Evolutionary conservation across 2,113 vertebrate genomes (phyloP).

Genomic region (Phalacrocorax brasilianus): DNA sequence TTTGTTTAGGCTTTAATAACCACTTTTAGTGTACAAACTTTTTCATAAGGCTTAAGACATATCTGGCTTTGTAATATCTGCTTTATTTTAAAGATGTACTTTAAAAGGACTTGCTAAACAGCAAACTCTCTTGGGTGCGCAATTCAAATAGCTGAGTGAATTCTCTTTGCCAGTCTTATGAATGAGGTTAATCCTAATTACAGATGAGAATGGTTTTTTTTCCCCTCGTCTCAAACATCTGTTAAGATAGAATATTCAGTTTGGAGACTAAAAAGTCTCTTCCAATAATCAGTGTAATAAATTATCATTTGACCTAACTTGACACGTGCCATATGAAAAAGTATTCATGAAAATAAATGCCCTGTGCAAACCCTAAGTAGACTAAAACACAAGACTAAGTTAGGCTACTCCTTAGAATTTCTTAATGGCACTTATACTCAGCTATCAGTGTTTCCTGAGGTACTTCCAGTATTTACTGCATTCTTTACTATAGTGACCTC

Average conservation of each 20-base stretch:
- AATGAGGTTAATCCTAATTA: not conserved
- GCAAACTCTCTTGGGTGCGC: not conserved
- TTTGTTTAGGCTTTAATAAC: not conserved
- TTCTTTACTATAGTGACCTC: not conserved
- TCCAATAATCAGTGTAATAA: not conserved
- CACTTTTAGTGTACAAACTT: not conserved
- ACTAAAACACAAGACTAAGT: not conserved
- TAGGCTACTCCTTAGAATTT: not conserved
- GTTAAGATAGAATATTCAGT: not conserved
- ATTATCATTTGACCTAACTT: not conserved
- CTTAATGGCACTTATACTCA: not conserved
- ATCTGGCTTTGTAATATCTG: not conserved
- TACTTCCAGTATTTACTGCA: not conserved
- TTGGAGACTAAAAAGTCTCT: not conserved
- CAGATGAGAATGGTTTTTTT: not conserved
- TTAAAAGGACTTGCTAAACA: not conserved
- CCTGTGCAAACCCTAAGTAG: not conserved
- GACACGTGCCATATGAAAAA: not conserved
- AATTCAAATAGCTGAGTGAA: not conserved
- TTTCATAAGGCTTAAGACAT: not conserved
- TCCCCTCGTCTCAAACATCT: not conserved
- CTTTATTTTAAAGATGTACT: not conserved
- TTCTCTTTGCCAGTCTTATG: not conserved
- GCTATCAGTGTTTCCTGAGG: not conserved
- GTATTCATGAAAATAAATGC: not conserved